A percentile compares a stretch with the other conserved stretches of the same genome.
These are phyloP conservation scores for Dilophus febrilis DNA, from an alignment of 2,888 invertebrate genomes.

Conservation along the genomic window DNA sequence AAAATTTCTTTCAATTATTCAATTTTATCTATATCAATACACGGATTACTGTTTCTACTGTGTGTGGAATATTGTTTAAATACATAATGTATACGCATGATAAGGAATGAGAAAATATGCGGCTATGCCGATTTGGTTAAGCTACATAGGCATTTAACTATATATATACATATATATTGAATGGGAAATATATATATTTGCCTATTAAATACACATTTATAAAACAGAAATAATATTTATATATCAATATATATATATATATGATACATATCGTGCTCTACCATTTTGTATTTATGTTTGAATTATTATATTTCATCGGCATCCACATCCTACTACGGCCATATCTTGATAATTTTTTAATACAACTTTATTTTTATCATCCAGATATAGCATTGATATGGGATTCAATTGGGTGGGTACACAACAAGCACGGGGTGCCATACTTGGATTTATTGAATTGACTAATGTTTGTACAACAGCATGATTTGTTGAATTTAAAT, in stretches of 20 bases:
- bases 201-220: too few species aligned
- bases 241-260: too few species aligned
- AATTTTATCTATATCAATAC: too few species aligned
- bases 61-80: too few species aligned
- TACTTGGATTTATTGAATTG: conserved; percentile 77
- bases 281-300: neutral
- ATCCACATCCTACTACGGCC: conserved; percentile 96
- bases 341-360: conserved; percentile 98
- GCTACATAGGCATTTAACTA: neutral
- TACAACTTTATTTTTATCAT: conserved; percentile 86
- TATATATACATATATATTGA: too few species aligned
- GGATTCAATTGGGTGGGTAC: conserved; percentile 87
- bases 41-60: too few species aligned
- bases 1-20: too few species aligned
- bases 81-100: too few species aligned
- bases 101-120: neutral
- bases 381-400: conserved; percentile 92
- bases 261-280: too few species aligned
- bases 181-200: too few species aligned
- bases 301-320: conserved; percentile 55
- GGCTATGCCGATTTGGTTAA: conserved; percentile 3
- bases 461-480: conserved; percentile 96
- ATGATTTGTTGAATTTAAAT: conserved; percentile 94
- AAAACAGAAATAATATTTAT: too few species aligned
- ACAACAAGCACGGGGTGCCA: conserved; percentile 92